Conservation (phyloP, 2,113 vertebrate species). For the Bos indicus region DNA sequence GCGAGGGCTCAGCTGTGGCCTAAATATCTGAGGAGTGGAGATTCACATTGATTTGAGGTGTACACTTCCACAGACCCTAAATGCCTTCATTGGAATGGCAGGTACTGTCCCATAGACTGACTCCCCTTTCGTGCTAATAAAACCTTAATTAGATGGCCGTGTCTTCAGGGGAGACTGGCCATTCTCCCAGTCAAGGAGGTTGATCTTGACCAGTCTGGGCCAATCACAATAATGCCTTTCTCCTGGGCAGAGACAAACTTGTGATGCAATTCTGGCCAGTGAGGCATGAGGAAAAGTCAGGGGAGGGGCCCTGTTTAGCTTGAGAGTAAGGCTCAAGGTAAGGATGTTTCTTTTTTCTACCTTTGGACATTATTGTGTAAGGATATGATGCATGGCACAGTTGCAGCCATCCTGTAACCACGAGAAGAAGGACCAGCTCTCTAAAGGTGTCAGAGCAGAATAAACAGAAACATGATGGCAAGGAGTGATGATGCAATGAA, state of each 20-base stretch:
- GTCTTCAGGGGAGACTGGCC: neutral
- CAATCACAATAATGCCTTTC: neutral
- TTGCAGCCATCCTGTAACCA: neutral
- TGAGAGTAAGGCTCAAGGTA: neutral
- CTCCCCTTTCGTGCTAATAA: neutral
- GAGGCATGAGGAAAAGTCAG: neutral
- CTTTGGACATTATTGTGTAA: neutral
- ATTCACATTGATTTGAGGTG: fast-evolving
- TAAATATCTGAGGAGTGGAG: neutral
- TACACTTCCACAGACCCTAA: neutral
- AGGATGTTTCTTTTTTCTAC: neutral
- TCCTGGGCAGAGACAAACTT: neutral
- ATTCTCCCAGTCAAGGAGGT: neutral
- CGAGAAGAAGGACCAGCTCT: neutral
- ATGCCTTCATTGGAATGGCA: too few relatives aligned
- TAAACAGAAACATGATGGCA: neutral
- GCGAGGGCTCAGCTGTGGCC: neutral
- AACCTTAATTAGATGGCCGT: fast-evolving
- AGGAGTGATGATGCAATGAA: neutral
- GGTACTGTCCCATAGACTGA: neutral
- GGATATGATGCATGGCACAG: neutral
- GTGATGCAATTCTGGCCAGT: neutral
- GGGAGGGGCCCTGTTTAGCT: neutral
- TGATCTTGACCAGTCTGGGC: neutral
- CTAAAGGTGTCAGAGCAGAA: neutral